Evolutionary conservation across 2,113 vertebrate genomes (phyloP).

Genomic region (Kryptolebias marmoratus): DNA sequence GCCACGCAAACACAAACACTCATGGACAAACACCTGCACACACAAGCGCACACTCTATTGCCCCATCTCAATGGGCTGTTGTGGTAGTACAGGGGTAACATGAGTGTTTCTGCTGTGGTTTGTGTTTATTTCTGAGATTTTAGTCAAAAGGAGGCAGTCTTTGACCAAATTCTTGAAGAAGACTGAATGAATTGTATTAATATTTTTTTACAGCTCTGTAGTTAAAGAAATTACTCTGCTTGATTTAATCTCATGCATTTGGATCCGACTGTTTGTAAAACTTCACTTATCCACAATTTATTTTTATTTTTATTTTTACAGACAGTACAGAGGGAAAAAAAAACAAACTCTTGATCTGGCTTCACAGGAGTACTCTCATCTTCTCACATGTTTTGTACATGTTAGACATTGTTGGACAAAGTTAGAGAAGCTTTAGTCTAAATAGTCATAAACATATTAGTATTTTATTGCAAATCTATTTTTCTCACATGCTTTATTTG

Average conservation of each 20-base stretch:
- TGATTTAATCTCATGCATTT: background rate
- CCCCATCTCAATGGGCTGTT: conserved; percentile 62
- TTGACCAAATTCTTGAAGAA: conserved; percentile 1
- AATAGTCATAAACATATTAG: background rate
- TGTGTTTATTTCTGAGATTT: conserved; percentile 33
- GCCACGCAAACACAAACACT: conserved; percentile 71
- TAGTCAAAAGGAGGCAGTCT: conserved; percentile 1
- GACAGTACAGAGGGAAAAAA: no score
- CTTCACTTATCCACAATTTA: background rate
- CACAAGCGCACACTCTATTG: conserved; percentile 58
- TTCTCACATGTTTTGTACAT: conserved; percentile 4
- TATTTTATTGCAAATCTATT: conserved; percentile 7
- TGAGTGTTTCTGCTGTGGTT: conserved; percentile 35
- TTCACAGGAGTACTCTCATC: conserved; percentile 1
- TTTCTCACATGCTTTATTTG: background rate
- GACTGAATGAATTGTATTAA: background rate
- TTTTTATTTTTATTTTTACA: conserved; percentile 3
- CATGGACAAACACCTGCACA: conserved; percentile 54
- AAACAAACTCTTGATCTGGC: conserved; percentile 7
- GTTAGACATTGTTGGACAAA: conserved; percentile 14
- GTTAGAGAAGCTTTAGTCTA: background rate
- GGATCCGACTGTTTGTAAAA: conserved; percentile 9
- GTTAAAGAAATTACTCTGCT: background rate
- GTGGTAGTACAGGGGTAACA: conserved; percentile 25
- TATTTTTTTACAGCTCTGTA: background rate